Percentiles rank a stretch among this genome's conserved stretches.
Evolutionary conservation across 2,113 vertebrate species (phyloP).

Genomic region (Dromaius novaehollandiae): DNA sequence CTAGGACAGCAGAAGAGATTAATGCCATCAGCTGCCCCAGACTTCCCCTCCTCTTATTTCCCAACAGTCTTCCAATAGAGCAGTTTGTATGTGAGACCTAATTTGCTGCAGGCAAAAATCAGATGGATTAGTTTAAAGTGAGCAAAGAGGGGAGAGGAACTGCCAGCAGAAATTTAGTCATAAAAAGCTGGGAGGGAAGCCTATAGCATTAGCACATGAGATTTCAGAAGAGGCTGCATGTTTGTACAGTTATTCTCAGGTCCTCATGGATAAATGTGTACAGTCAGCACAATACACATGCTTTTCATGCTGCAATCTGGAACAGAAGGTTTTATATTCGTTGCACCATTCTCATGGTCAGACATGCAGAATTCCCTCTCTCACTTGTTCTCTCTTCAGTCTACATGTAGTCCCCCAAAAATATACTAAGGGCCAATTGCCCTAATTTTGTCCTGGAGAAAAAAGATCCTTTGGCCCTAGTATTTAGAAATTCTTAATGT

Average conservation of each 20-base stretch:
- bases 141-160: background rate
- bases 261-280: background rate
- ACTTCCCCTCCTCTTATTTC: background rate
- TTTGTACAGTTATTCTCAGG: background rate
- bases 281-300: accelerated
- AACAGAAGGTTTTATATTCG: background rate
- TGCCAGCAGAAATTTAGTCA: accelerated
- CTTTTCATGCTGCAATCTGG: background rate
- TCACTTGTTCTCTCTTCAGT: background rate
- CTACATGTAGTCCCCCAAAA: background rate
- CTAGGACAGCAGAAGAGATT: background rate
- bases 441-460: background rate
- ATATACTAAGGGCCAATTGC: background rate
- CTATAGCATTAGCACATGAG: background rate
- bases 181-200: background rate
- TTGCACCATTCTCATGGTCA: background rate
- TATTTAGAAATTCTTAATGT: background rate
- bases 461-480: background rate
- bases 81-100: background rate
- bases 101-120: background rate
- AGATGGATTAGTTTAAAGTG: background rate
- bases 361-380: background rate
- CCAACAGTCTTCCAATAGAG: background rate
- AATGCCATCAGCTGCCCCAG: background rate
- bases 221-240: background rate